Evolutionary conservation across 2,113 vertebrate species (phyloP).

Genomic region (Henicopernis longicauda): DNA sequence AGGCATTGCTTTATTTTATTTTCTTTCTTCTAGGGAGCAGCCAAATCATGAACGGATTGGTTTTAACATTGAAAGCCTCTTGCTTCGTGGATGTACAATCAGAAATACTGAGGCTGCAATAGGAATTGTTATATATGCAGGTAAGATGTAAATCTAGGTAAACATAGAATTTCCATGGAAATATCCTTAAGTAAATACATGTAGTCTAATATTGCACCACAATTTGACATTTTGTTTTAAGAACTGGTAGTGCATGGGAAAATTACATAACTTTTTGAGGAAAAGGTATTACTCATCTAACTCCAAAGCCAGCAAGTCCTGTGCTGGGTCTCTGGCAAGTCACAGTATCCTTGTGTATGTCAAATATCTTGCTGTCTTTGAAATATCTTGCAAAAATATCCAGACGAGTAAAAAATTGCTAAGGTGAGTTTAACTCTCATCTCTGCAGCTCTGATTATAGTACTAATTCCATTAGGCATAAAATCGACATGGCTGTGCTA

Average conservation of each 20-base stretch:
- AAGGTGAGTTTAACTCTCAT: neutral
- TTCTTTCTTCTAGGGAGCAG: constrained; percentile 77
- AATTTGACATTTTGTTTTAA: neutral
- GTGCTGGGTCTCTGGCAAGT: neutral
- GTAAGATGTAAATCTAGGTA: neutral
- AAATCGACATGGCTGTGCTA: neutral
- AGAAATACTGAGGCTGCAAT: constrained; percentile 71
- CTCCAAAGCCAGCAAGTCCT: neutral
- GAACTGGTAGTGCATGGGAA: neutral
- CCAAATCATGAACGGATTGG: constrained; percentile 75
- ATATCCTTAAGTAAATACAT: neutral
- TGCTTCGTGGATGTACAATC: constrained; percentile 80
- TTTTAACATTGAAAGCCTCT: constrained; percentile 75
- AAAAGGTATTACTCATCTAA: neutral
- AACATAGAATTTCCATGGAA: neutral
- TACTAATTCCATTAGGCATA: neutral
- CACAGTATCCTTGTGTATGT: neutral
- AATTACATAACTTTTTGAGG: neutral
- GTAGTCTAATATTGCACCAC: neutral
- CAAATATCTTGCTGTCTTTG: neutral
- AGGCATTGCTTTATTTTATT: neutral
- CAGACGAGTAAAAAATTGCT: neutral
- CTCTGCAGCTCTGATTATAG: neutral
- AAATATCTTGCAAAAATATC: neutral
- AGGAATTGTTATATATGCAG: constrained; percentile 80